Base-by-base conservation (phyloP, 1,140 invertebrate genomes). In the Globodera ellingtonae region DNA sequence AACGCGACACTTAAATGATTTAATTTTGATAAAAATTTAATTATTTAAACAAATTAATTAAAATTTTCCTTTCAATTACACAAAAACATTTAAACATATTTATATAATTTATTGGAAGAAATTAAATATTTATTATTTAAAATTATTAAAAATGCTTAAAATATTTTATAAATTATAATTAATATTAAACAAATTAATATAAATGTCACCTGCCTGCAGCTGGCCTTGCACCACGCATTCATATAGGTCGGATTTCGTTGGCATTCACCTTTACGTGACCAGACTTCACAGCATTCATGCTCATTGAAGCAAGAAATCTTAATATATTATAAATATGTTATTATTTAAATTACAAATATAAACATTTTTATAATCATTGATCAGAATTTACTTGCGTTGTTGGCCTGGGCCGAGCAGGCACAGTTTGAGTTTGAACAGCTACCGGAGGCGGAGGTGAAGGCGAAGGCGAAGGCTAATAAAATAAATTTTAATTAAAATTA, bases 241-340 rank as follows among this genome's bases (percentile, higher is more conserved):
- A 84, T 84, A 52, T 86, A 84, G 6, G 35, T 24, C 44, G 50
- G 44, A 72, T 84, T 84, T 18, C 74, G 48, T 44, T 15, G 21
- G 46, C 84, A 84, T 78, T 84, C 84, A 3, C 81, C 84, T 59
- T 86, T 69, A 8, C 15, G 13, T 65, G 59, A 70, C 84, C 84
- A 84, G 47, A 67, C 35, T 13, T 15, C 72, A 56, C 82, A 83
- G 50, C 82, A 84, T 80, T 83, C 82, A 21, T 83, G 75, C 78
- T 83, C 82, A 78, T 83, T 83, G 78, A 59, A 83, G 70, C 82
- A 83, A 50, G 67, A 75, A 24, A 50, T 46, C 72, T 73, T 73
- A 56, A 50, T 13, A 50, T 13, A 52, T 52, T n/a, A n/a, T n/a
- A n/a, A n/a, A n/a, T n/a, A n/a, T n/a, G n/a, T n/a, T n/a, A n/a